A percentile compares a stretch with the other conserved stretches of the same genome.
These are phyloP conservation scores for Danionella cerebrum DNA, from an alignment of 2,113 vertebrate species.

Conservation along the genomic window DNA sequence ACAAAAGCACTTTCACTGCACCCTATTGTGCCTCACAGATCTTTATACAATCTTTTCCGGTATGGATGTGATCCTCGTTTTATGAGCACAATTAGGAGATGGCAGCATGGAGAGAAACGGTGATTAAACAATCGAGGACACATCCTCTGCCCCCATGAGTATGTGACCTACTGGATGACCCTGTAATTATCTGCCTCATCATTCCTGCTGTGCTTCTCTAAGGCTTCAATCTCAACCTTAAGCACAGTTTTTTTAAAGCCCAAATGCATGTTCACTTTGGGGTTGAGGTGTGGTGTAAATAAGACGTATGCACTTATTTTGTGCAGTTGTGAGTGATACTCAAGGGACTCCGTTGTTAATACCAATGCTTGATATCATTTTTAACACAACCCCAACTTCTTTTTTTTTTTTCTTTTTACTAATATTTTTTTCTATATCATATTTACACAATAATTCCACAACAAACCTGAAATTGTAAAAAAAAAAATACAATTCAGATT, in stretches of 20 bases:
- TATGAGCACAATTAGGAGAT: slow-evolving; percentile 41
- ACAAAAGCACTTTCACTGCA: neutral
- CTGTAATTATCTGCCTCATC: neutral
- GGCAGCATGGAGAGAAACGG: slow-evolving; percentile 18
- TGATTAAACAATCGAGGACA: slow-evolving; percentile 25
- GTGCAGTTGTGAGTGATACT: no score
- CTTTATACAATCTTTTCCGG: slow-evolving; percentile 21
- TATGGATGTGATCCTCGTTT: slow-evolving; percentile 24
- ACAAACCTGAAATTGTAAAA: no score
- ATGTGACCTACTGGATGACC: slow-evolving; percentile 10
- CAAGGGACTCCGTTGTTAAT: no score
- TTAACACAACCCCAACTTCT: no score
- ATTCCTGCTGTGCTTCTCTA: neutral
- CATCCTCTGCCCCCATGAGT: slow-evolving; percentile 3
- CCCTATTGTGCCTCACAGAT: slow-evolving; percentile 22
- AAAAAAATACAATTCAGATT: no score
- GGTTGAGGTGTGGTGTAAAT: neutral
- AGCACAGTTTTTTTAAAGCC: neutral
- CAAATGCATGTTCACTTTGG: neutral
- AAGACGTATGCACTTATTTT: no score
- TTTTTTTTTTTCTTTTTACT: no score
- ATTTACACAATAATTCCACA: no score
- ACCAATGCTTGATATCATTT: no score
- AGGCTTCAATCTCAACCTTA: neutral
- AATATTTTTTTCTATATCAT: no score